These are phyloP conservation scores for Phataginus tetradactyla DNA, from an alignment of 2,797 vertebrate species.

Conservation along the genomic window DNA sequence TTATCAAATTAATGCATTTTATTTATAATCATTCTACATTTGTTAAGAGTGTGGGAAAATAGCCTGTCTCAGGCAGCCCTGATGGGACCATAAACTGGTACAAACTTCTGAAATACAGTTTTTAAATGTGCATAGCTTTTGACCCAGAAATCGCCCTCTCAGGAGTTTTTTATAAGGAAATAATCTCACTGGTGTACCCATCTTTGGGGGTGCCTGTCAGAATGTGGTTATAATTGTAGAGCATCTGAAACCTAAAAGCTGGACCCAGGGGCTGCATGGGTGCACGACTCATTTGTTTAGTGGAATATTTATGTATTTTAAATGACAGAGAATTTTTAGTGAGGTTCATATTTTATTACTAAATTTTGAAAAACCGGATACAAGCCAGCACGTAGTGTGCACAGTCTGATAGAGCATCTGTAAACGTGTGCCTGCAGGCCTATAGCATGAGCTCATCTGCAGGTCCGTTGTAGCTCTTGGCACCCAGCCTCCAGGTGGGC, in stretches of 20 bases:
- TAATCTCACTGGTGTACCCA: no score
- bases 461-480: background rate
- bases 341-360: background rate
- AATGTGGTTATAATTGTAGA: background rate
- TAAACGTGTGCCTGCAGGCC: background rate
- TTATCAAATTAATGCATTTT: background rate
- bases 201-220: background rate
- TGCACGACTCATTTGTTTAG: rapidly evolving
- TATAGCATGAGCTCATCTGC: background rate
- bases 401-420: background rate
- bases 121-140: background rate
- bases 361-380: background rate
- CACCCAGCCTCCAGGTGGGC: background rate
- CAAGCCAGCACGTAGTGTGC: no score
- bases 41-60: background rate
- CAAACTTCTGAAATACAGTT: background rate
- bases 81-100: background rate
- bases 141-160: background rate
- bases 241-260: background rate
- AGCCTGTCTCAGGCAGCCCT: background rate
- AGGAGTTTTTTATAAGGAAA: background rate
- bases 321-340: background rate
- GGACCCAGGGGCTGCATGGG: background rate
- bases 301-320: no score
- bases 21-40: background rate